phyloP scores from a whole-genome alignment of 2,888 invertebrate genomes.

The Ditula angustiorana region DNA sequence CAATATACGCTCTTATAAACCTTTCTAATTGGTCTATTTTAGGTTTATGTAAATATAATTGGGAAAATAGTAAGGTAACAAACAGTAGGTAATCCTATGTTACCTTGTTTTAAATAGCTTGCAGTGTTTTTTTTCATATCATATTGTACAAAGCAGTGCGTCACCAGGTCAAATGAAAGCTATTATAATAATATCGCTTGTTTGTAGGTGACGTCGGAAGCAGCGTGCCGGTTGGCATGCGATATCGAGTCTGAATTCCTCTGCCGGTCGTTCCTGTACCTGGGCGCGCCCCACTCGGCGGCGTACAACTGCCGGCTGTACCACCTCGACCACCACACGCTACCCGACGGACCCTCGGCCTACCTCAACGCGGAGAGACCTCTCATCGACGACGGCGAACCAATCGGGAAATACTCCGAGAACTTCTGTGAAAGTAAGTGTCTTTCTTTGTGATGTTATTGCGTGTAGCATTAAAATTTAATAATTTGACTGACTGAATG shows the following conservation, averaged over 20 bases:
- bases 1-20: no score
- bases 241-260: slow-evolving; percentile 97
- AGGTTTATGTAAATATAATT: no score
- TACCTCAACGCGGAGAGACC: slow-evolving; percentile 96
- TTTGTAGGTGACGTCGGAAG: slow-evolving; percentile 91
- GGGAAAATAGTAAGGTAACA: no score
- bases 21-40: no score
- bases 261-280: slow-evolving; percentile 93
- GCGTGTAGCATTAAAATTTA: no score
- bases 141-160: no score
- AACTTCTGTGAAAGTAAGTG: slow-evolving; percentile 95
- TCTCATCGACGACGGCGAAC: slow-evolving; percentile 95
- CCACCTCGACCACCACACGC: slow-evolving; percentile 95
- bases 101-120: no score
- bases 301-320: slow-evolving; percentile 96
- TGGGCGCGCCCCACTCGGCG: slow-evolving; percentile 90
- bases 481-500: no score
- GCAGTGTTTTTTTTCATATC: no score
- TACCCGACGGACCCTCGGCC: slow-evolving; percentile 96
- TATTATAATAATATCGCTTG: slow-evolving; percentile 37
- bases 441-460: background rate
- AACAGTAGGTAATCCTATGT: no score
- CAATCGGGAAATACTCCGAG: slow-evolving; percentile 95
- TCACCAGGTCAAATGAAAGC: no score
- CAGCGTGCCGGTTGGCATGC: slow-evolving; percentile 95